phyloP scores from a whole-genome alignment of 2,113 vertebrate species.

The Fulmarus glacialis region DNA sequence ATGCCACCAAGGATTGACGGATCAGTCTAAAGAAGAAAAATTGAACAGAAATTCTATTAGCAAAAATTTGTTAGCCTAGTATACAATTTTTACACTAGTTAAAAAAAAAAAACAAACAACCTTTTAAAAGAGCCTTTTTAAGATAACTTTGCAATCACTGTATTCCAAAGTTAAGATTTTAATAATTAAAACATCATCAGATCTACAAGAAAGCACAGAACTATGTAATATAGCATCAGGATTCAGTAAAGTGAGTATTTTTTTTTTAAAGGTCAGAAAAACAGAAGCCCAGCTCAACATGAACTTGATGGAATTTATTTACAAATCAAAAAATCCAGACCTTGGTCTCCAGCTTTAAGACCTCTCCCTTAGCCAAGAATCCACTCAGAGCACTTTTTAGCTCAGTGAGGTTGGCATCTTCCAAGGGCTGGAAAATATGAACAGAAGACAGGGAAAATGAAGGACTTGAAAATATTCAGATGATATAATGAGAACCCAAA shows the following conservation, averaged over 20 bases:
- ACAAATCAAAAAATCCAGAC: conserved; percentile 65
- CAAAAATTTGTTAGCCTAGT: not conserved
- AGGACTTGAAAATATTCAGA: not conserved
- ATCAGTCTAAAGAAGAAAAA: conserved; percentile 79
- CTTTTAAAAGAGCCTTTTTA: not conserved
- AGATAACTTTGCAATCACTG: not conserved
- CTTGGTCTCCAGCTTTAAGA: conserved; percentile 90
- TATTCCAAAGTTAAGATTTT: not conserved
- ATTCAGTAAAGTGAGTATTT: not conserved
- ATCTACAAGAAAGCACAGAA: not conserved
- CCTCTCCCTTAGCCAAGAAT: conserved; percentile 88
- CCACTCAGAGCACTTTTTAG: conserved; percentile 86
- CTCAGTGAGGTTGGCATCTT: conserved; percentile 84
- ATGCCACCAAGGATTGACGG: conserved; percentile 91
- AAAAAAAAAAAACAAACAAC: not conserved
- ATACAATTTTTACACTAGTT: not conserved
- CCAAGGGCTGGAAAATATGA: conserved; percentile 78
- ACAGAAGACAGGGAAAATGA: not conserved
- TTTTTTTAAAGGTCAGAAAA: not conserved
- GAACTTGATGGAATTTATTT: not conserved
- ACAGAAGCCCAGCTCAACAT: not conserved
- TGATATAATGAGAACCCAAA: rapidly evolving
- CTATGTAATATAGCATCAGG: not conserved
- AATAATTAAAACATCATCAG: not conserved
- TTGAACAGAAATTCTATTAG: not conserved